Evolutionary conservation across 2,113 vertebrate genomes (phyloP).

Genomic region (Embiotoca jacksoni): DNA sequence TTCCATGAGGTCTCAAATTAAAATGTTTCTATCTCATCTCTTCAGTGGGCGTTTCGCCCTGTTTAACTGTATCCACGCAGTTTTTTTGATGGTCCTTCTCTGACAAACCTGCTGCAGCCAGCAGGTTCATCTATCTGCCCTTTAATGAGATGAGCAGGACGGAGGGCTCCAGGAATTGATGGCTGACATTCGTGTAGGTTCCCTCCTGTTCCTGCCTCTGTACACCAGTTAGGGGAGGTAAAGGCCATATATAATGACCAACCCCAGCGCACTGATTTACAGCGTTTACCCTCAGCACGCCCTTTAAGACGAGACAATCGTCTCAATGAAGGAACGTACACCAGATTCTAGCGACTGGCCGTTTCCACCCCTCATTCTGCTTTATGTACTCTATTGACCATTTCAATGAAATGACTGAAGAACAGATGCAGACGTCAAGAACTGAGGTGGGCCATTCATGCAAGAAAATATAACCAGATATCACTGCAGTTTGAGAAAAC

Average conservation of each 20-base stretch:
- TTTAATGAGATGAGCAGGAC: slow-evolving; percentile 76
- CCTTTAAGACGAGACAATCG: slow-evolving; percentile 44
- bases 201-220: slow-evolving; percentile 73
- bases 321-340: slow-evolving; percentile 50
- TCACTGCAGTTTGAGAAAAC: background rate
- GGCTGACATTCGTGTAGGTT: slow-evolving; percentile 68
- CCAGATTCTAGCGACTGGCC: slow-evolving; percentile 48
- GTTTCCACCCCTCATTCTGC: slow-evolving; percentile 36
- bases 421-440: slow-evolving; percentile 11
- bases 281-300: slow-evolving; percentile 38
- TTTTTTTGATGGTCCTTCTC: slow-evolving; percentile 31
- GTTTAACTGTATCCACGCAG: slow-evolving; percentile 32
- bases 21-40: slow-evolving; percentile 3
- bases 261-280: slow-evolving; percentile 71
- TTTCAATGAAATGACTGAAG: slow-evolving; percentile 1
- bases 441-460: slow-evolving; percentile 3
- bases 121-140: slow-evolving; percentile 51
- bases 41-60: slow-evolving; percentile 15
- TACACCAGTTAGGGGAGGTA: slow-evolving; percentile 76
- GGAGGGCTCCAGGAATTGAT: slow-evolving; percentile 67
- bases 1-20: background rate
- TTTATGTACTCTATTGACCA: slow-evolving; percentile 28
- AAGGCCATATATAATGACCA: slow-evolving; percentile 69
- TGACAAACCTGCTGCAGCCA: slow-evolving; percentile 50
- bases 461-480: slow-evolving; percentile 12